A percentile compares a stretch with the other conserved stretches of the same genome.
phyloP scores from a whole-genome alignment of 2,113 vertebrate genomes.

The Columba janthina region DNA sequence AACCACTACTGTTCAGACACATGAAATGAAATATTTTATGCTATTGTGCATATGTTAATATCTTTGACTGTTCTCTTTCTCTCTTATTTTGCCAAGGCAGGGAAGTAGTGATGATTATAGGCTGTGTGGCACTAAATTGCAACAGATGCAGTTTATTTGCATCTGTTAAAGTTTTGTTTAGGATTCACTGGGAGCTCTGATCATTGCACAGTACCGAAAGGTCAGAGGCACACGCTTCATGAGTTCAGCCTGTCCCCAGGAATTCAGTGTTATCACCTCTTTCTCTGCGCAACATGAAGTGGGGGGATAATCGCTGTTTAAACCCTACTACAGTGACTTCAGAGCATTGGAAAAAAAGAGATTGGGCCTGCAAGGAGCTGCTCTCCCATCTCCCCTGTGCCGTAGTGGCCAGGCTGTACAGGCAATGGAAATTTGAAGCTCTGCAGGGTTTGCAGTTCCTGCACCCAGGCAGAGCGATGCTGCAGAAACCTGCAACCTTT shows the following conservation, averaged over 20 bases:
- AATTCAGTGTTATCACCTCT: not conserved
- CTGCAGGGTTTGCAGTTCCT: not conserved
- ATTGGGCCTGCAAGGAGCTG: accelerated
- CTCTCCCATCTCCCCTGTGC: accelerated
- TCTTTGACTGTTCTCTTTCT: not conserved
- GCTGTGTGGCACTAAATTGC: not conserved
- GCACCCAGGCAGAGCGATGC: not conserved
- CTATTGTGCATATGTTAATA: not conserved
- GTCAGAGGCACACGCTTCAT: not conserved
- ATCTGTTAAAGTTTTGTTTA: not conserved
- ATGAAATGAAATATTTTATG: not conserved
- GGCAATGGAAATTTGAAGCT: not conserved
- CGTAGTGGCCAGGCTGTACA: not conserved
- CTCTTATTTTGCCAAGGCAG: not conserved
- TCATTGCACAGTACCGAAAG: not conserved
- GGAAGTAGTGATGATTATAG: not conserved
- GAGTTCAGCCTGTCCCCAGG: not conserved
- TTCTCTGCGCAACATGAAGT: not conserved
- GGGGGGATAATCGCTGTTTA: not conserved
- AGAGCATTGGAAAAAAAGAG: not conserved
- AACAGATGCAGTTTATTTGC: not conserved
- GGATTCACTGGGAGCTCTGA: not conserved
- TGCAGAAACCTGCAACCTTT: not conserved
- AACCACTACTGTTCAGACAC: not conserved
- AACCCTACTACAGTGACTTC: not conserved